Percentiles rank a stretch among this genome's conserved stretches.
These are phyloP conservation scores for Pandemis heparana DNA, from an alignment of 2,888 invertebrate species.

Conservation along the genomic window DNA sequence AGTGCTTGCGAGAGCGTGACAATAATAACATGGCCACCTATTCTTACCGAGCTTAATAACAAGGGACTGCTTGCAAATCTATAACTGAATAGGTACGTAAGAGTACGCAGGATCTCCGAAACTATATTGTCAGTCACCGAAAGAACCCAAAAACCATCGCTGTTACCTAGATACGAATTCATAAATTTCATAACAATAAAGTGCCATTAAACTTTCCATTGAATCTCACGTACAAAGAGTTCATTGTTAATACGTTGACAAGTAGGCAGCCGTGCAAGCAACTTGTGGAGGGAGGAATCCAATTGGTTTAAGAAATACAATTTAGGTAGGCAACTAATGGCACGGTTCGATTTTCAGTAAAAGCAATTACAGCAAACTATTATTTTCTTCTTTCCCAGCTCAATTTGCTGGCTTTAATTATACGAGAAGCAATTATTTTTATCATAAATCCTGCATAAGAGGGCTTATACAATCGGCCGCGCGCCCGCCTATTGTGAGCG, in stretches of 20 bases:
- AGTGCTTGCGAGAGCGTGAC: too few relatives aligned
- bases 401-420: constrained; percentile 30
- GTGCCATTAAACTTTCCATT: not conserved
- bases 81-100: not conserved
- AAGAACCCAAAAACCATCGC: not conserved
- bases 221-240: not conserved
- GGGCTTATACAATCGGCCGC: constrained; percentile 18
- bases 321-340: not conserved
- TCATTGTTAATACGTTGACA: not conserved
- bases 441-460: constrained; percentile 26
- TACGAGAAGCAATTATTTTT: constrained; percentile 39
- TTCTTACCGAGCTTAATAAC: too few relatives aligned
- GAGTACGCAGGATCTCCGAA: not conserved
- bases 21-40: too few relatives aligned
- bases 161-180: not conserved
- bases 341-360: not conserved
- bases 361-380: constrained; percentile 1
- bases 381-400: constrained; percentile 26
- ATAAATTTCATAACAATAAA: not conserved
- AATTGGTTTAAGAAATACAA: not conserved
- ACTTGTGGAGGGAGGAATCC: not conserved
- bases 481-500: constrained; percentile 13
- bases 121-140: not conserved
- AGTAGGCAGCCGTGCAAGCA: not conserved
- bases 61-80: not conserved